phyloP scores from a whole-genome alignment of 2,113 vertebrate species.

The Cyanoderma ruficeps region DNA sequence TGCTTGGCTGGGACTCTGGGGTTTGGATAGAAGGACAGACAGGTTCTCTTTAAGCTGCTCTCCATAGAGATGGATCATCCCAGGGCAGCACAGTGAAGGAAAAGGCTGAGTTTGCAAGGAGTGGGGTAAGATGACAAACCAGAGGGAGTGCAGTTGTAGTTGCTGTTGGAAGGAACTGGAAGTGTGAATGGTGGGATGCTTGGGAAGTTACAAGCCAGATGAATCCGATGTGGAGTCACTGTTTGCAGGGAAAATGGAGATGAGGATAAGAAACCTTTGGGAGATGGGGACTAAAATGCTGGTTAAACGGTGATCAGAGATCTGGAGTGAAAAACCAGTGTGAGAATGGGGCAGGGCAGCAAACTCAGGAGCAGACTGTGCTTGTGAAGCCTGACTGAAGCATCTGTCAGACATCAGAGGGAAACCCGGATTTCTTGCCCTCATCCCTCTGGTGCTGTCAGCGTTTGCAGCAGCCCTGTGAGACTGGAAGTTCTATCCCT shows the following conservation, averaged over 20 bases:
- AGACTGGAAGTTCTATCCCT: not conserved
- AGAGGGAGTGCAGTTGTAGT: not conserved
- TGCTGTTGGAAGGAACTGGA: not conserved
- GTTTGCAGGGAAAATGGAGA: not conserved
- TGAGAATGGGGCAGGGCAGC: not conserved
- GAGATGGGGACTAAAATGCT: not conserved
- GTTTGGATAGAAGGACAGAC: not conserved
- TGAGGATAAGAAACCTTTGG: not conserved
- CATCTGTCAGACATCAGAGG: not conserved
- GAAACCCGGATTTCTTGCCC: not conserved
- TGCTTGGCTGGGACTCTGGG: not conserved
- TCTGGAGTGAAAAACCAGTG: not conserved
- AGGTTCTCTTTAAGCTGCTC: not conserved
- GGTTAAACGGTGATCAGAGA: not conserved
- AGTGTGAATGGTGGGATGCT: not conserved
- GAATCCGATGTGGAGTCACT: not conserved
- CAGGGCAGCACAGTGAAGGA: not conserved
- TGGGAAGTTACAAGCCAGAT: fast-evolving
- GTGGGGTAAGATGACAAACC: not conserved
- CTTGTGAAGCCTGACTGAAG: not conserved
- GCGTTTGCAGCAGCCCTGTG: not conserved
- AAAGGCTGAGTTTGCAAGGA: not conserved
- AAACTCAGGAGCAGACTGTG: not conserved
- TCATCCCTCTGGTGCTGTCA: not conserved
- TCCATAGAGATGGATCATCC: not conserved